These are phyloP conservation scores for Amblyornis subalaris DNA, from an alignment of 2,113 vertebrate genomes.

Conservation along the genomic window DNA sequence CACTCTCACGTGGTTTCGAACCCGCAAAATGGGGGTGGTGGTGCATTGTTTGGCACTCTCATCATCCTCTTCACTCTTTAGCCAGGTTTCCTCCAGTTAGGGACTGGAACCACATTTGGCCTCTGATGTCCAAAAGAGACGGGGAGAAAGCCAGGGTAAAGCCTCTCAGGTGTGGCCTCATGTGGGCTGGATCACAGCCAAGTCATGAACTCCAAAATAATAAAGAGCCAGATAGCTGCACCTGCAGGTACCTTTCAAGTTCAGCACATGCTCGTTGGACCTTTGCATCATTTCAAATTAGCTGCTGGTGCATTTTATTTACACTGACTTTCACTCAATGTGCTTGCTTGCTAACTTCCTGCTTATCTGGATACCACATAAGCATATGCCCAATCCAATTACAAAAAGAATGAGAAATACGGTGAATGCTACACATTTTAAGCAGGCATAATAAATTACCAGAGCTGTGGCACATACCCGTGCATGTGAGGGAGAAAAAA, in stretches of 20 bases:
- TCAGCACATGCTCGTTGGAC: background rate
- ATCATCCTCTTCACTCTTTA: background rate
- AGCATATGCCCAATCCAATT: constrained; percentile 72
- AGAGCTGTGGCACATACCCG: background rate
- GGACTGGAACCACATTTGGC: background rate
- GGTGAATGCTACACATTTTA: background rate
- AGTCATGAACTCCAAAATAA: background rate
- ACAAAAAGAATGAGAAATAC: constrained; percentile 40
- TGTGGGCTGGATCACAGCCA: background rate
- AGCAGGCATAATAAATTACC: constrained; percentile 4
- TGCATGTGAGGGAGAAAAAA: background rate
- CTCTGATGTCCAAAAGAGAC: background rate
- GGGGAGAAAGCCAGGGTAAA: background rate
- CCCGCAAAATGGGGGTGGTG: background rate
- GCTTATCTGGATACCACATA: constrained; percentile 68
- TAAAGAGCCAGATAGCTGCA: background rate
- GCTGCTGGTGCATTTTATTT: constrained; percentile 53
- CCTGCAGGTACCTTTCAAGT: background rate
- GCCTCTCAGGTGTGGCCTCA: background rate
- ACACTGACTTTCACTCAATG: constrained; percentile 66
- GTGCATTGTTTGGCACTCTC: background rate
- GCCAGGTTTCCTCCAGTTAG: background rate
- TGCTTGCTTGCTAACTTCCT: constrained; percentile 69
- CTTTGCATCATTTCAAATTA: constrained; percentile 41
- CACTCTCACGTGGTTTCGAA: background rate